Evolutionary conservation across 2,113 vertebrate species (phyloP), one percentile per base, ranked within the genome.

Genomic region (Erythrolamprus reginae): DNA sequence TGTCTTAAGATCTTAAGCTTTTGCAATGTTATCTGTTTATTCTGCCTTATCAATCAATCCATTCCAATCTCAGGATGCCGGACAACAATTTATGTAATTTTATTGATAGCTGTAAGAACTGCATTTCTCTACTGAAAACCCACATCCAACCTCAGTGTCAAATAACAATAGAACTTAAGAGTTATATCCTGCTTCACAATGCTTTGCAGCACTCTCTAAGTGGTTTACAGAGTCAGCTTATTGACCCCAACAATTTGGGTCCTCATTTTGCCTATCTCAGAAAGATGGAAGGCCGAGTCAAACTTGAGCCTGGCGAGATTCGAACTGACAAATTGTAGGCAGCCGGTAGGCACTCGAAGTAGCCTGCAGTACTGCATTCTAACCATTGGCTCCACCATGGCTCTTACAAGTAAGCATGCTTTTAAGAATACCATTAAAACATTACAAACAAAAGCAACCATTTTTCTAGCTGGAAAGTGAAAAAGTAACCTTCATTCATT

Each of bases 121-220:
- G 3, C 94, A 89, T n/a, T 42, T 93, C 82, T 0, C 2, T 93
- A 93, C 90, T 94, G 87, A 4, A 95, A 89, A 92, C 90, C 88
- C 93, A 82, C 91, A 92, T 83, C 91, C 93, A 89, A 83, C 84
- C 95, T 90, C 93, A 95, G 92, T 93, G 94, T 92, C 51, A 93
- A 93, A 94, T n/a, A 47, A 6, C 47, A 47, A 47, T 47, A 47
- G 3, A 4, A 47, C 47, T 47, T 47, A 47, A 47, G 45, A 45
- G 4, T 47, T 47, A 47, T 47, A 47, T 47, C 4, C 47, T 4
- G 47, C 47, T 47, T 3, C 4, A 47, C 47, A 47, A 6, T 47
- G 47, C 47, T 47, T 47, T 47, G 47, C 47, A 47, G 47, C 47
- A 4, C 47, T 47, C 47, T 47, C 47, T 47, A 4, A 47, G 47